Evolutionary conservation across 1,140 invertebrate species (phyloP), one percentile per base, ranked within the genome.

Genomic region (Micrasema minimum): DNA sequence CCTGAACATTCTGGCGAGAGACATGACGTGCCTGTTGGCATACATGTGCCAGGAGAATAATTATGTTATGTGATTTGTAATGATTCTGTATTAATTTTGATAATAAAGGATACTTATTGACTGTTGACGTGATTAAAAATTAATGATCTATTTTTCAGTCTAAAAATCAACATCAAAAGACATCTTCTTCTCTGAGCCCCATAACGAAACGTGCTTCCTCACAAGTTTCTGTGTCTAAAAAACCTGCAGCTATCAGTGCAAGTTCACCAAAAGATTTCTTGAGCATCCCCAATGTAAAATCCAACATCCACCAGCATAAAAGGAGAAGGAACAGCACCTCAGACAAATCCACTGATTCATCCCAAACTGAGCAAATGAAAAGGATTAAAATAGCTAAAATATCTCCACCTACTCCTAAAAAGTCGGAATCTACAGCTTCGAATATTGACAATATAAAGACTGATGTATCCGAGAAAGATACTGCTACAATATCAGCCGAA

Each of bases 31-130:
- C 53, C 84, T 93, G 45, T 80, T 93, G 43, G 89, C 90, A 55
- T 93, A 92, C 73, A 92, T 93, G 88, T 93, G 93, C 75, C 87
- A 89, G 81, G 91, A 91, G 64, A 90, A 92, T n/a, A n/a, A n/a
- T n/a, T n/a, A n/a, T n/a, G n/a, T n/a, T n/a, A n/a, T n/a, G n/a
- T n/a, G n/a, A n/a, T n/a, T n/a, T n/a, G n/a, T n/a, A n/a, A n/a
- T n/a, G n/a, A n/a, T n/a, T n/a, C n/a, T n/a, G n/a, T n/a, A n/a
- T n/a, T n/a, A n/a, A n/a, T n/a, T n/a, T n/a, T n/a, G n/a, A n/a
- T n/a, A n/a, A n/a, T n/a, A n/a, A n/a, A n/a, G n/a, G n/a, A n/a
- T n/a, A n/a, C n/a, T n/a, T n/a, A n/a, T n/a, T n/a, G n/a, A n/a
- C n/a, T n/a, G n/a, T n/a, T n/a, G n/a, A n/a, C n/a, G n/a, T n/a